A percentile compares a stretch with the other conserved stretches of the same genome.
Evolutionary conservation across 1,140 invertebrate genomes (phyloP).

Genomic region (Drosophila malerkotliana): DNA sequence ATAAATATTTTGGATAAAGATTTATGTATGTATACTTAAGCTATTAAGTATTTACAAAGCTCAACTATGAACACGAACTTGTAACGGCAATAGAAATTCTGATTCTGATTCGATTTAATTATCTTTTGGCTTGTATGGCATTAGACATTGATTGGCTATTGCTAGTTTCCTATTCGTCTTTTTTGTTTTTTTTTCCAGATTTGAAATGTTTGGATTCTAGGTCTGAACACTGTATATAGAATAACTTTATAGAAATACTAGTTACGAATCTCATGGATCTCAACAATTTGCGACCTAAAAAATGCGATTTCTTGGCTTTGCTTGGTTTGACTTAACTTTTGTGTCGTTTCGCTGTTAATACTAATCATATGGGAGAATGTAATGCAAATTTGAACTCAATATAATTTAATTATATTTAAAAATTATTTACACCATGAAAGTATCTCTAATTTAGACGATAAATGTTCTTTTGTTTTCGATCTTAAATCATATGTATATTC

Average conservation of each 20-base stretch:
- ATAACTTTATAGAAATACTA: slow-evolving; percentile 52
- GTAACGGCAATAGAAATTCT: slow-evolving; percentile 63
- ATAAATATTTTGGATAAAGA: slow-evolving; percentile 34
- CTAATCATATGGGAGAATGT: slow-evolving; percentile 65
- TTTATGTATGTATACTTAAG: slow-evolving; percentile 73
- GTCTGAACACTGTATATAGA: slow-evolving; percentile 30
- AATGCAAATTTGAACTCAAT: slow-evolving; percentile 74
- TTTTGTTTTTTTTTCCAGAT: neutral
- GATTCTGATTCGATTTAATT: slow-evolving; percentile 47
- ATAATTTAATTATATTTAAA: slow-evolving; percentile 72
- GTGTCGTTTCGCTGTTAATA: slow-evolving; percentile 35
- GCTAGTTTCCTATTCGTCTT: slow-evolving; percentile 34
- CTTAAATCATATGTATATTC: slow-evolving; percentile 31
- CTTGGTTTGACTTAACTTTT: slow-evolving; percentile 18
- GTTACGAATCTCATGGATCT: slow-evolving; percentile 25
- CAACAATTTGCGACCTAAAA: slow-evolving; percentile 39
- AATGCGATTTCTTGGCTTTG: slow-evolving; percentile 34
- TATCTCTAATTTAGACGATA: slow-evolving; percentile 61
- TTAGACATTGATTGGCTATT: slow-evolving; percentile 10
- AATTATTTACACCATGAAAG: slow-evolving; percentile 75
- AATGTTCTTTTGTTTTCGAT: slow-evolving; percentile 34
- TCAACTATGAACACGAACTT: slow-evolving; percentile 77
- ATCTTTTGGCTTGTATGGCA: slow-evolving; percentile 8
- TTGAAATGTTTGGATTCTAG: slow-evolving; percentile 11
- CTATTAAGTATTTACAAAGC: slow-evolving; percentile 83